Percentiles rank a stretch among this genome's conserved stretches.
These are phyloP conservation scores for Pseudochirops corinnae DNA, from an alignment of 2,797 vertebrate genomes.

Conservation along the genomic window DNA sequence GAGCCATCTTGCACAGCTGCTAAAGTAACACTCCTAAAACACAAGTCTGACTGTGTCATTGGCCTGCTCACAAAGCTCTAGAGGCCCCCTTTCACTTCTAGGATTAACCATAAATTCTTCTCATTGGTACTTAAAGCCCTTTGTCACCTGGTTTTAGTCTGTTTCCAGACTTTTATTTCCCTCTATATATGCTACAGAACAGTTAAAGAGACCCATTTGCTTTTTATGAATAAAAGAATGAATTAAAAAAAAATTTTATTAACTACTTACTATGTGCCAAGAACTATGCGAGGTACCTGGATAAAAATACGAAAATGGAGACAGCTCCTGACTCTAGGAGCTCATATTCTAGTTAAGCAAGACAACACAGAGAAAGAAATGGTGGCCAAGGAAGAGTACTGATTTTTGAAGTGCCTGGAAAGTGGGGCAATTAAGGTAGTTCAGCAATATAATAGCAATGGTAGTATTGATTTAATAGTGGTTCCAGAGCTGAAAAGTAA, in stretches of 20 bases:
- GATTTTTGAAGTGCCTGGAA: neutral
- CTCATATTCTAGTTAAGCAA: neutral
- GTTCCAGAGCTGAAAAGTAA: neutral
- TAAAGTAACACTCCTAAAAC: neutral
- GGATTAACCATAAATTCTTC: neutral
- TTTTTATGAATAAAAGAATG: neutral
- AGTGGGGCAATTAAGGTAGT: neutral
- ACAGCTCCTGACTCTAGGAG: neutral
- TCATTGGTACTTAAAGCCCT: neutral
- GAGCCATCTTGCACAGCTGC: neutral
- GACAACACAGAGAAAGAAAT: neutral
- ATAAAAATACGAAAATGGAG: neutral
- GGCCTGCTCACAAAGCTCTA: neutral
- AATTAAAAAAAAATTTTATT: neutral
- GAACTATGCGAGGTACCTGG: neutral
- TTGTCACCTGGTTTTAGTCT: neutral
- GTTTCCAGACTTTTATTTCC: neutral
- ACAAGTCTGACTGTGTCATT: neutral
- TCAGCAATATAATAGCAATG: neutral
- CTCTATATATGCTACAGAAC: neutral
- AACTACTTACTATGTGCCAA: neutral
- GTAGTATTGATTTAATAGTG: neutral
- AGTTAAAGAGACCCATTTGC: neutral
- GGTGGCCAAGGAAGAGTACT: neutral
- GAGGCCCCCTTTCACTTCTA: neutral